phyloP scores from a whole-genome alignment of 2,797 vertebrate species.

The Antennarius maculatus region DNA sequence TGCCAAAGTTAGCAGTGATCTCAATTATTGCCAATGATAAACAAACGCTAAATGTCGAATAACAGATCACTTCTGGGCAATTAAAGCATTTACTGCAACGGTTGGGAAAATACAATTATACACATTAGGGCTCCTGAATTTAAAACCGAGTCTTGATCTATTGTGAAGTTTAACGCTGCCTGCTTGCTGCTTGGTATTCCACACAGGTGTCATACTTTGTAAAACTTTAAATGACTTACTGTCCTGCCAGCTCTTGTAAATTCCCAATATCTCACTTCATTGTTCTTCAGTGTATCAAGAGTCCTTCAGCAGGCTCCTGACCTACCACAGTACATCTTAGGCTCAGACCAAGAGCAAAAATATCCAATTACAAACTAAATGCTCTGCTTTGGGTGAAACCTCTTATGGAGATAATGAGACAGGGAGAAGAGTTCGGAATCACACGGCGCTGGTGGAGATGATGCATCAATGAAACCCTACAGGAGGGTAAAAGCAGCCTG shows the following conservation, averaged over 20 bases:
- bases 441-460: conserved; percentile 46
- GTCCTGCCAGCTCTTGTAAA: conserved; percentile 69
- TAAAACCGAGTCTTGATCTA: conserved; percentile 25
- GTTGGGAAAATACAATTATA: conserved; percentile 29
- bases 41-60: conserved; percentile 72
- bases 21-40: conserved; percentile 62
- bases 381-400: conserved; percentile 65
- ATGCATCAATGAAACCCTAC: conserved; percentile 42
- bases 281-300: conserved; percentile 74
- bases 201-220: conserved; percentile 70
- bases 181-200: conserved; percentile 69
- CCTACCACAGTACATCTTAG: conserved; percentile 50
- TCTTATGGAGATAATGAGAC: conserved; percentile 71
- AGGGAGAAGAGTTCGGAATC: conserved; percentile 56
- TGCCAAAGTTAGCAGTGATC: conserved; percentile 56
- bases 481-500: conserved; percentile 29
- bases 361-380: conserved; percentile 76
- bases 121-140: conserved; percentile 40
- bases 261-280: conserved; percentile 73
- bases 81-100: conserved; percentile 64
- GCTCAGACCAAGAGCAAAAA: conserved; percentile 60
- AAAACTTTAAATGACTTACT: conserved; percentile 80
- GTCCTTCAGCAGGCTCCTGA: conserved; percentile 71
- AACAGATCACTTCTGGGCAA: conserved; percentile 63
- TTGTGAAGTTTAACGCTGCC: conserved; percentile 39